phyloP scores from a whole-genome alignment of 2,888 invertebrate genomes.

The Elmis aenea region DNA sequence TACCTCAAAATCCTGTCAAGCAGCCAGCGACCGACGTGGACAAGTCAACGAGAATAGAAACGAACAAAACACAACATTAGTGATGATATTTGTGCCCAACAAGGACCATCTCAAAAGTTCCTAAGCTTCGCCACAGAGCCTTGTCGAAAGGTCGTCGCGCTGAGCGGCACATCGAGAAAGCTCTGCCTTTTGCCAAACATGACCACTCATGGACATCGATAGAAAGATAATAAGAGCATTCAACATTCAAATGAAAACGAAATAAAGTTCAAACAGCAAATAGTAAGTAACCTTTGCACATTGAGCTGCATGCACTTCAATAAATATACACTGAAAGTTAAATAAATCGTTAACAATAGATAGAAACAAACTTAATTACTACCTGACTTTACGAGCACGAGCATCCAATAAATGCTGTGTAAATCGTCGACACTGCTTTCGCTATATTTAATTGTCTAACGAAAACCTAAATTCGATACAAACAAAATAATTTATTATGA shows the following conservation, averaged over 20 bases:
- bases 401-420: slow-evolving; percentile 30
- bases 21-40: slow-evolving; percentile 63
- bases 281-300: slow-evolving; percentile 30
- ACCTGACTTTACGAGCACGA: slow-evolving; percentile 30
- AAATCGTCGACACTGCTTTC: slow-evolving; percentile 29
- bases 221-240: slow-evolving; percentile 39
- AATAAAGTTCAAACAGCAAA: slow-evolving; percentile 21
- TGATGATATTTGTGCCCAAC: slow-evolving; percentile 48
- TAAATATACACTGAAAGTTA: slow-evolving; percentile 30
- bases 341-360: slow-evolving; percentile 27
- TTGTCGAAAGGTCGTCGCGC: slow-evolving; percentile 25
- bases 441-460: slow-evolving; percentile 15
- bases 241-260: slow-evolving; percentile 38
- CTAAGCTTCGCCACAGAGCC: slow-evolving; percentile 53
- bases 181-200: slow-evolving; percentile 35
- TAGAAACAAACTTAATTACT: slow-evolving; percentile 29
- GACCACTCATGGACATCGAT: slow-evolving; percentile 45
- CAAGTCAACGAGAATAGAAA: slow-evolving; percentile 50
- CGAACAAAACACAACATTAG: slow-evolving; percentile 61
- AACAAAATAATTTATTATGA: slow-evolving; percentile 20
- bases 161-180: slow-evolving; percentile 26
- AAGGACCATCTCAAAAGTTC: slow-evolving; percentile 94
- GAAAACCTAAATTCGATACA: slow-evolving; percentile 16
- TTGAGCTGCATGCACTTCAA: slow-evolving; percentile 37
- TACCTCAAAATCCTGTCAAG: slow-evolving; percentile 83